Evolutionary conservation across 2,797 vertebrate genomes (phyloP), one percentile per base, ranked within the genome.

Genomic region (Syngnathus rostellatus): DNA sequence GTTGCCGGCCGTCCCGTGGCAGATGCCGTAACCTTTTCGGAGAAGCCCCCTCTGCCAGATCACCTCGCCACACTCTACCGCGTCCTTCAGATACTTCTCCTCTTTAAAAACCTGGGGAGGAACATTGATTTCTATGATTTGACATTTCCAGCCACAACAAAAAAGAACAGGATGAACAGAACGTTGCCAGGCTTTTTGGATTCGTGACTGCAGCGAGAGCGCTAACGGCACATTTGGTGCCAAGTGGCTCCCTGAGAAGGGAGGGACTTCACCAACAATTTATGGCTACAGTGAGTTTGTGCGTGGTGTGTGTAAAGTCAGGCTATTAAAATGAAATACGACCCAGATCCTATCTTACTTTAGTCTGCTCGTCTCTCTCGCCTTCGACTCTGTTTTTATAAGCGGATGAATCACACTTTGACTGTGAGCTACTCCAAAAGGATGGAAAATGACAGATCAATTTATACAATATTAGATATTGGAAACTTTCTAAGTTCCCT

Each of bases 1-100:
- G 0, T 98, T 99, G 2, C 97, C 96, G 0, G 97, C 92, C 0
- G 96, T 93, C 53, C 97, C 97, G 0, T 99, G 97, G 80, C 97
- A 99, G 87, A 98, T 90, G 1, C 97, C 94, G 0, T 98, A 98
- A 4, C 97, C 96, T 85, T 99, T 98, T 16, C 96, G 90, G 68
- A 99, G 88, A 58, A 99, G 83, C 0, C 97, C 97, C 17, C 95
- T 89, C 79, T 97, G 95, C 96, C 97, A 99, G 75, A 98, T 95
- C 76, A 98, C 91, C 67, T 98, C 97, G 0, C 92, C 94, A 40
- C 94, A 98, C 1, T 99, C 97, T 71, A 90, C 73, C 2, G 96
- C 96, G 38, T 99, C 97, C 76, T 94, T 96, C 84, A 98, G 68
- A 78, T 98, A 99, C 72, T 98, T 99, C 46, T 99, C 97, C 66